These are phyloP conservation scores for Glaucomys volans DNA, from an alignment of 2,113 vertebrate species.

Conservation along the genomic window DNA sequence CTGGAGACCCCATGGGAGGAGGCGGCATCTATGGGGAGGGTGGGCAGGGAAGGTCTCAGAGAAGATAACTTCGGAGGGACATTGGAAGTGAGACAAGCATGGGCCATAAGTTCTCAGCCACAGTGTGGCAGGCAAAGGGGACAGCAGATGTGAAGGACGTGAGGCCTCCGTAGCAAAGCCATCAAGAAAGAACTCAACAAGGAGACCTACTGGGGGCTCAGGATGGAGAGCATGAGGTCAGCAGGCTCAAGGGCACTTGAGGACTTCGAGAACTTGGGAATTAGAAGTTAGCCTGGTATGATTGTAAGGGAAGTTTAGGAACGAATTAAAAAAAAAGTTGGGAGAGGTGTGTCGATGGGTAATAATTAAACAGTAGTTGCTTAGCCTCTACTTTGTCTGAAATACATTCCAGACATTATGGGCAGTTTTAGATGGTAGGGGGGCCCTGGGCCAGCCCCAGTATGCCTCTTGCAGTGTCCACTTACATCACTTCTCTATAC, in stretches of 20 bases:
- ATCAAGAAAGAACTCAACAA: neutral
- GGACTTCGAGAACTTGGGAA: neutral
- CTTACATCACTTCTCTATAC: neutral
- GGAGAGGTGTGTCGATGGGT: neutral
- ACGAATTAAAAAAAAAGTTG: neutral
- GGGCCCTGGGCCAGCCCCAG: neutral
- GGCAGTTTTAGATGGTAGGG: neutral
- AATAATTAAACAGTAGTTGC: neutral
- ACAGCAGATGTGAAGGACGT: neutral
- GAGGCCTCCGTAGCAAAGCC: neutral
- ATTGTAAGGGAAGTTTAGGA: neutral
- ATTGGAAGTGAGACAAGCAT: neutral
- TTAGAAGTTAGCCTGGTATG: neutral
- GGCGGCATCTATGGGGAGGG: neutral
- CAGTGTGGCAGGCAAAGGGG: neutral
- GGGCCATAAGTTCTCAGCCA: neutral
- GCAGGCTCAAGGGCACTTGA: neutral
- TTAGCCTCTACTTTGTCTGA: neutral
- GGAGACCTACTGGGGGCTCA: no score
- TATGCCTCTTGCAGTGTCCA: neutral
- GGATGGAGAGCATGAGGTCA: rapidly evolving
- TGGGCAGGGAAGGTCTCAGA: neutral
- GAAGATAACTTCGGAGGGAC: neutral
- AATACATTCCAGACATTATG: neutral
- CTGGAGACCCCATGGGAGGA: neutral